Evolutionary conservation across 2,888 invertebrate genomes (phyloP), one percentile per base, ranked within the genome.

Genomic region (Cantharis rufa): DNA sequence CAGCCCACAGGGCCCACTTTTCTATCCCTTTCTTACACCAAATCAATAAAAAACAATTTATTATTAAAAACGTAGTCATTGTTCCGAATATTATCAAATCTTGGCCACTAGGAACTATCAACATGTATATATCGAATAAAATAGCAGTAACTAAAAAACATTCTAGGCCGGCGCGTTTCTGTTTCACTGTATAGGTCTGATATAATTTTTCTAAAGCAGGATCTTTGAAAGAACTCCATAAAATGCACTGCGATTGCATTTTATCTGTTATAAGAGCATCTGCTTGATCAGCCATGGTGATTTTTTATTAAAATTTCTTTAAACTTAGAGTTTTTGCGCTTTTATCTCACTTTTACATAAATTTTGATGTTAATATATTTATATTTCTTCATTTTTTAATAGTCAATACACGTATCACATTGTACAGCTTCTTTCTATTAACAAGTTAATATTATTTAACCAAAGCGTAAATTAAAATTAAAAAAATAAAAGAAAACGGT

Each of bases 151-250:
- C 87, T 15, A 94, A 89, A 86, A 94, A 94, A 87, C 93, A 93
- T 85, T 92, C 91, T 64, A 94, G 88, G 32, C 94, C 94, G 69
- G 92, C 91, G 69, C 93, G 90, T 83, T 94, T 92, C 86, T 94
- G 94, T 83, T 93, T 92, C 68, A 92, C 90, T 83, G 92, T 92
- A 86, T 94, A 94, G 79, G 92, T 92, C 81, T 93, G 92, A 86
- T 94, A 94, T 5, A 94, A 89, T 83, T 91, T 90, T 85, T 94
- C 93, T 80, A 94, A 89, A 71, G 92, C 91, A 10, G 90, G 89
- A 83, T 92, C 92, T 48, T 91, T 89, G 85, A 92, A 92, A 66
- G 90, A 90, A 72, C 90, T 87, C 78, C 80, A 82, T n/a, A 82
- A 72, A 72, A 82, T 80, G 76, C 82, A 81, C 28, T 81, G 77